Base-by-base conservation (phyloP, 2,113 vertebrate species). In the Hippocampus comes region DNA sequence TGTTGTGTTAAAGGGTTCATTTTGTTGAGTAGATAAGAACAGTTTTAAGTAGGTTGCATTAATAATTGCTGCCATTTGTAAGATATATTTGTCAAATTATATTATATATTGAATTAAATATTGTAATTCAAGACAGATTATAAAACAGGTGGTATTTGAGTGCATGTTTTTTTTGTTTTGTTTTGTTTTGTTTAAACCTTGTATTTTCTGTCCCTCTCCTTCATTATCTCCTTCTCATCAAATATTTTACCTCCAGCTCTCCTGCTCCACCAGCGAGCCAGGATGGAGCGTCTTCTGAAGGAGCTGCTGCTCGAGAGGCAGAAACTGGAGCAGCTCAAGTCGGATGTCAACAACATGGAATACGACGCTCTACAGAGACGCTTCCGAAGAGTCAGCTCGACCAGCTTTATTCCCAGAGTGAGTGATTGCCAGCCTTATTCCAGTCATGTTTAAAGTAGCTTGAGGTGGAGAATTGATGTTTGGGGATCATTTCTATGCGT, bases 231-330 rank as follows among this genome's bases (percentile, higher is more conserved):
- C 6, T 18, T 61, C 41, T 25, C 23, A 15, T 72, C 25, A 61
- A 21, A 9, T 78, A 51, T 12, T 72, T 43, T 71, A 12, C 67
- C 25, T 49, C 20, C 86, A 99, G 97, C 97, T 81, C 95, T 99
- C 86, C 90, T 99, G 85, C 94, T 99, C 82, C 97, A 99, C 91
- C 97, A 99, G 68, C 93, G 96, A 75, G 97, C 97, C 78, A 94
- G 97, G 88, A 99, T 98, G 97, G 96, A 99, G 92, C 95, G 97
- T 74, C 91, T 99, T 85, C 84, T 94, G 89, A 99, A 99, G 90
- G 96, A 97, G 25, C 90, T 99, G 84, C 92, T 92, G 86, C 78
- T 94, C 82, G 96, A 98, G 89, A 94, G 91, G 76, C 95, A 98
- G 83, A 97, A 96, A 78, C 93, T 99, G 8, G 96, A 99, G 75